Conservation (phyloP, 1,140 invertebrate species). For the Polypedilum pembai region DNA sequence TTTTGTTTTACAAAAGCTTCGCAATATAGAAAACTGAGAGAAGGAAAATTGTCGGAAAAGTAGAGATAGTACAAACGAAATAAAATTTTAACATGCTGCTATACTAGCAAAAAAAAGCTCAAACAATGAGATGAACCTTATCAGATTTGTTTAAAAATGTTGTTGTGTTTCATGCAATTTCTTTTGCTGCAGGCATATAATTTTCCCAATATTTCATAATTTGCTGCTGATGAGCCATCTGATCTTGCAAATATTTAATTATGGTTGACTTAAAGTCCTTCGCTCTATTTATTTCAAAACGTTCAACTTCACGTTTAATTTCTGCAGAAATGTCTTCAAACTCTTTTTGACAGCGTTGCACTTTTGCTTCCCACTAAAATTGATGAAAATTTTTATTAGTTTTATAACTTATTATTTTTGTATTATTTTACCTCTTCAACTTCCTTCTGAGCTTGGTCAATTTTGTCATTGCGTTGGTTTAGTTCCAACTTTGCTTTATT, state of each 20-base stretch:
- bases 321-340: constrained; percentile 94
- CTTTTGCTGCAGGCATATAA: constrained; percentile 85
- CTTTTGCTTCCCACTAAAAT: constrained; percentile 85
- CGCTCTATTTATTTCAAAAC: constrained; percentile 81
- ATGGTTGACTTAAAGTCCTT: constrained; percentile 85
- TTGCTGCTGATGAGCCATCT: constrained; percentile 92
- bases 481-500: constrained; percentile 87
- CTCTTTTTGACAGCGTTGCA: constrained; percentile 91
- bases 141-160: not conserved
- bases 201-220: constrained; percentile 87
- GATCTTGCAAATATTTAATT: constrained; percentile 85
- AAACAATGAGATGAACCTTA: not conserved
- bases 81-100: no score
- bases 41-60: no score
- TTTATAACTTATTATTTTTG: no score
- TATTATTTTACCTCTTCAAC: constrained; percentile 84
- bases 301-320: constrained; percentile 92
- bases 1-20: no score
- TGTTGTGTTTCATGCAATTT: constrained; percentile 49
- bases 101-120: not conserved
- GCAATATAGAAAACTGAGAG: no score
- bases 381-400: not conserved
- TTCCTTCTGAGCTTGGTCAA: constrained; percentile 81
- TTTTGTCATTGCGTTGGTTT: constrained; percentile 77
- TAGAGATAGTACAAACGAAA: no score